Evolutionary conservation across 1,140 invertebrate genomes (phyloP), one percentile per base, ranked within the genome.

Genomic region (Drosophila ambigua): DNA sequence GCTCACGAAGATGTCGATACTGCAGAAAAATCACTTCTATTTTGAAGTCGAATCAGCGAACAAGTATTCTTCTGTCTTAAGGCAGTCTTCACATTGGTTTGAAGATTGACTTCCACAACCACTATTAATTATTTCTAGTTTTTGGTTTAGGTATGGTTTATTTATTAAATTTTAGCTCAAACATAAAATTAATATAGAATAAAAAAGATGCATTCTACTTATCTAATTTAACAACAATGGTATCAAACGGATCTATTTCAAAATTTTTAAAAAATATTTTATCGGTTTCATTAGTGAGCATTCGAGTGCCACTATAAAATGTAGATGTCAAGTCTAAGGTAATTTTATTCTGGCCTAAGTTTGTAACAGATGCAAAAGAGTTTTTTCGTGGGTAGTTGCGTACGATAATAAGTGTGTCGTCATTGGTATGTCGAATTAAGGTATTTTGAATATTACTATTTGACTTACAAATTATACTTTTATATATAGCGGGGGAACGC

Each of bases 361-460:
- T 97, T 2, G 94, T 94, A 0, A 96, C 93, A 48, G 95, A 94
- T 1, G 96, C 95, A 76, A 95, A 96, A 2, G 95, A 94, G 79
- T 96, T 95, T 55, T 95, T 93, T 15, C 96, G 93, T 5, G 96
- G 96, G 91, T 95, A 97, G 93, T 94, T 95, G 41, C 96, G 93
- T 75, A 96, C 95, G 45, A 97, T 93, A 0, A 96, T 93, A 8
- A 97, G 83, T 20, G 96, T 92, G 77, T 95, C 94, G 41, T 94
- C 93, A 16, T 93, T 92, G 13, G 93, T 93, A 76, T 94, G 93
- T 90, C 94, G 94, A 28, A 96, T 92, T 79, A 94, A 93, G 63
- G 94, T 94, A 92, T 96, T 96, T 23, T 94, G 94, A 28, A 93
- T 83, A 53, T 93, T 92, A 45, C 92, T 92, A 3, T 94, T 94